These are phyloP conservation scores for Pycnonotus jocosus DNA, from an alignment of 2,113 vertebrate genomes.

Conservation along the genomic window DNA sequence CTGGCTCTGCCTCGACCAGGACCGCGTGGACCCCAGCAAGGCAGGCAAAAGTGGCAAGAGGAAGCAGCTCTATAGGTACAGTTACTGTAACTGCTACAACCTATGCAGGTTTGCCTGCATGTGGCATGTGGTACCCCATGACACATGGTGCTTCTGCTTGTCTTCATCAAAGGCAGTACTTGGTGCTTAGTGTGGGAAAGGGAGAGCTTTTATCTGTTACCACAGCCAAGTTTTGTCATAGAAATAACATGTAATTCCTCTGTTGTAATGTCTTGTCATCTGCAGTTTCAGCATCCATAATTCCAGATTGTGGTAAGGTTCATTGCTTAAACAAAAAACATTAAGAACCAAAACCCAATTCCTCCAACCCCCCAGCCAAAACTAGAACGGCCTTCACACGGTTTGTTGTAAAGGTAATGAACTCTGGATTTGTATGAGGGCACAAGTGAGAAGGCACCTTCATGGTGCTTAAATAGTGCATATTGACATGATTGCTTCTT, in stretches of 20 bases:
- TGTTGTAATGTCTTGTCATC: neutral
- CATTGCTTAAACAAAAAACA: neutral
- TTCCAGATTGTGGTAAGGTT: neutral
- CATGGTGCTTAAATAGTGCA: neutral
- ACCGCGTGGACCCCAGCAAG: conserved; percentile 70
- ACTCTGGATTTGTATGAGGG: neutral
- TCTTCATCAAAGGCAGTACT: neutral
- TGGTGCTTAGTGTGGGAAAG: neutral
- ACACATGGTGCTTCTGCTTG: neutral
- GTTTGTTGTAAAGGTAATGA: neutral
- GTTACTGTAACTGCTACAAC: neutral
- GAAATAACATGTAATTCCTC: neutral
- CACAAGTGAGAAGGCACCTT: neutral
- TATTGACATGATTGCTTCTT: neutral
- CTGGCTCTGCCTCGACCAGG: conserved; percentile 95
- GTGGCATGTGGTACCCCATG: neutral
- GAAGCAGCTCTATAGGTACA: conserved; percentile 96
- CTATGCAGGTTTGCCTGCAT: neutral
- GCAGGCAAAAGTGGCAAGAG: conserved; percentile 85
- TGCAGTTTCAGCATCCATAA: neutral
- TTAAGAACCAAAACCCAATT: neutral
- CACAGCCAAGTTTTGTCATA: neutral
- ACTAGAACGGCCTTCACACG: neutral
- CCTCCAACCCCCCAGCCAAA: neutral
- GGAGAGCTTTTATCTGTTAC: neutral